phyloP scores from a whole-genome alignment of 1,140 invertebrate species.

The Drosophila truncata region DNA sequence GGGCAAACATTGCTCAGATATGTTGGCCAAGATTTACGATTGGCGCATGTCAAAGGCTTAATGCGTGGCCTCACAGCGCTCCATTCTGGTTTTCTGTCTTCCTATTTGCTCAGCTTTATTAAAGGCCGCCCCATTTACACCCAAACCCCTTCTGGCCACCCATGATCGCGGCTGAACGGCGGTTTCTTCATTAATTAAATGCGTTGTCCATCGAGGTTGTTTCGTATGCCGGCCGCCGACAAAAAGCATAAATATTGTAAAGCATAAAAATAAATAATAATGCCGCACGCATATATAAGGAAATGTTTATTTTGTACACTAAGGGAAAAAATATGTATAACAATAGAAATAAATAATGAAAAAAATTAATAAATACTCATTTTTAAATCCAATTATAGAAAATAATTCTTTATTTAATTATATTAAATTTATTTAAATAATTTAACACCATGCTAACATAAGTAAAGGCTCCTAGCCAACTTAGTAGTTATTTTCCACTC shows the following conservation, averaged over 20 bases:
- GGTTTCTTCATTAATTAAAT: constrained; percentile 82
- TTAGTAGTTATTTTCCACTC: not conserved
- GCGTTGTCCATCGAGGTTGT: constrained; percentile 60
- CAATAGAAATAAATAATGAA: not conserved
- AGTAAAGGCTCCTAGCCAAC: not conserved
- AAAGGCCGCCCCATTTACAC: constrained; percentile 21
- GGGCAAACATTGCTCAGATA: constrained; percentile 80
- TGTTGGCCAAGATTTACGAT: constrained; percentile 85
- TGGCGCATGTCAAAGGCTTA: constrained; percentile 85
- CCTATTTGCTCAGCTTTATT: constrained; percentile 75
- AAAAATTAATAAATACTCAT: too few species aligned
- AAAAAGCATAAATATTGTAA: constrained; percentile 81
- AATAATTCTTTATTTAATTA: too few species aligned
- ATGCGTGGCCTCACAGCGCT: constrained; percentile 31
- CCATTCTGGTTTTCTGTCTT: constrained; percentile 37
- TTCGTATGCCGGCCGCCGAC: constrained; percentile 71
- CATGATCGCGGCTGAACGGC: constrained; percentile 26
- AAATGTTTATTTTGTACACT: constrained; percentile 12
- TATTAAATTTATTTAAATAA: too few species aligned
- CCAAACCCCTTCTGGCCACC: constrained; percentile 5
- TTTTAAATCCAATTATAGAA: too few species aligned
- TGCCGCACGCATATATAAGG: constrained; percentile 22
- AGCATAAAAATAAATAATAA: constrained; percentile 82
- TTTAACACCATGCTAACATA: too few species aligned
- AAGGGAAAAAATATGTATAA: not conserved